Evolutionary conservation across 2,797 vertebrate species (phyloP).

Genomic region (Sebastes taczanowskii): DNA sequence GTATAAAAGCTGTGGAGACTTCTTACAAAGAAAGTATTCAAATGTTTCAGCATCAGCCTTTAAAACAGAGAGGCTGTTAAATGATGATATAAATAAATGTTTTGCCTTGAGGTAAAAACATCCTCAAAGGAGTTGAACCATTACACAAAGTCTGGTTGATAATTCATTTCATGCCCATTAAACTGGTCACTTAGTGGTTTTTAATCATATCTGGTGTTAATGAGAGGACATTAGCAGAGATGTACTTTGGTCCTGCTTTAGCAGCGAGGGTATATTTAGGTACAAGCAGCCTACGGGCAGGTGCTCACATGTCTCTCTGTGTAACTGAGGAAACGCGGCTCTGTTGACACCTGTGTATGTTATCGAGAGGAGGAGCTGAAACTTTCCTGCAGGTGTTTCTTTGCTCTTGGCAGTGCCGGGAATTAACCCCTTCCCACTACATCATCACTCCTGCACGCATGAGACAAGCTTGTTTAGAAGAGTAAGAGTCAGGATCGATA

Average conservation of each 20-base stretch:
- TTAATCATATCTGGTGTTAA: constrained; percentile 35
- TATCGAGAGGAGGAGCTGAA: constrained; percentile 44
- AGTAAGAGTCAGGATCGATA: background rate
- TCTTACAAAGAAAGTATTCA: background rate
- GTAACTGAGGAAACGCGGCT: constrained; percentile 43
- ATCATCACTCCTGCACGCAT: background rate
- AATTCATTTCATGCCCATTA: constrained; percentile 39
- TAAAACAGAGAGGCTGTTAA: background rate
- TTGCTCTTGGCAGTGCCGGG: background rate
- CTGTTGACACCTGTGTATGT: constrained; percentile 48
- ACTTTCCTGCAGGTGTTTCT: constrained; percentile 52
- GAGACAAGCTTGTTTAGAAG: constrained; percentile 2
- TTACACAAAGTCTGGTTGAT: constrained; percentile 17
- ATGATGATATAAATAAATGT: background rate
- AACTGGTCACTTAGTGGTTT: constrained; percentile 4
- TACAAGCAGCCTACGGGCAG: constrained; percentile 29
- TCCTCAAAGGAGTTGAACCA: constrained; percentile 11
- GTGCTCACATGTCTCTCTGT: constrained; percentile 44
- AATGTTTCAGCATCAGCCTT: background rate
- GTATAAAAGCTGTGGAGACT: background rate
- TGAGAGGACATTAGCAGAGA: constrained; percentile 30
- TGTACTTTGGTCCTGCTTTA: constrained; percentile 18
- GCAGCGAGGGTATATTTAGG: constrained; percentile 22
- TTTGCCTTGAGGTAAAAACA: background rate
- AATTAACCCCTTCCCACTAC: constrained; percentile 42